These are phyloP conservation scores for Cataglyphis livida DNA, from an alignment of 2,888 invertebrate species.

Conservation along the genomic window DNA sequence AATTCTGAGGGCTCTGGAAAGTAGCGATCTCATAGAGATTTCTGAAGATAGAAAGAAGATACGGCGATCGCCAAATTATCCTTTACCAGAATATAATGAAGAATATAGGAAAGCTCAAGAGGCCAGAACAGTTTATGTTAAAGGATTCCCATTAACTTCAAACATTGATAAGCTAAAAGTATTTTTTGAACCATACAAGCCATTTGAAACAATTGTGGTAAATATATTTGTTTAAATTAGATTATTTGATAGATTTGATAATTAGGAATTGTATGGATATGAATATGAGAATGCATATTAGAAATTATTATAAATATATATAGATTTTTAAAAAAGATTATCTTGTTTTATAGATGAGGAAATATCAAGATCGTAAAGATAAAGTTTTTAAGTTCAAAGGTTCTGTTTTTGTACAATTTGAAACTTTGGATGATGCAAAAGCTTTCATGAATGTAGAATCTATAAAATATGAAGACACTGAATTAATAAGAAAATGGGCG, in stretches of 20 bases:
- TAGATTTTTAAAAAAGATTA: constrained; percentile 39
- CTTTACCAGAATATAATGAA: constrained; percentile 94
- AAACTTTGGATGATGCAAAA: constrained; percentile 92
- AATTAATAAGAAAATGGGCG: constrained; percentile 90
- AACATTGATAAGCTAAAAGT: constrained; percentile 91
- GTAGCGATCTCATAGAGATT: constrained; percentile 89
- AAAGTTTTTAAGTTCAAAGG: constrained; percentile 93
- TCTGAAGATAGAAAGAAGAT: constrained; percentile 91
- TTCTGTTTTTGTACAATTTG: constrained; percentile 96
- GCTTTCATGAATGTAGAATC: constrained; percentile 90
- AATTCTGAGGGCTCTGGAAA: constrained; percentile 91
- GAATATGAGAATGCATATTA: background rate
- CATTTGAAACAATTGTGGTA: constrained; percentile 84
- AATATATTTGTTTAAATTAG: constrained; percentile 68
- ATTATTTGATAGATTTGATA: background rate
- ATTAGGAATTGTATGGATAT: background rate
- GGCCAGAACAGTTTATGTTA: constrained; percentile 93
- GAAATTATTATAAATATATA: constrained; percentile 11
- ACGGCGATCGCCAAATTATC: constrained; percentile 90
- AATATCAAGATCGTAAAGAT: constrained; percentile 88
- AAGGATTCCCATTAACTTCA: constrained; percentile 92
- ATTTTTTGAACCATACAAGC: constrained; percentile 90
- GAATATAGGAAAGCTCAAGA: constrained; percentile 93
- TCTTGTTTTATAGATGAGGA: constrained; percentile 85
- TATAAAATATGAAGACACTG: constrained; percentile 89